Evolutionary conservation across 2,888 invertebrate species (phyloP).

Genomic region (Chaetogeoica ovagalla): DNA sequence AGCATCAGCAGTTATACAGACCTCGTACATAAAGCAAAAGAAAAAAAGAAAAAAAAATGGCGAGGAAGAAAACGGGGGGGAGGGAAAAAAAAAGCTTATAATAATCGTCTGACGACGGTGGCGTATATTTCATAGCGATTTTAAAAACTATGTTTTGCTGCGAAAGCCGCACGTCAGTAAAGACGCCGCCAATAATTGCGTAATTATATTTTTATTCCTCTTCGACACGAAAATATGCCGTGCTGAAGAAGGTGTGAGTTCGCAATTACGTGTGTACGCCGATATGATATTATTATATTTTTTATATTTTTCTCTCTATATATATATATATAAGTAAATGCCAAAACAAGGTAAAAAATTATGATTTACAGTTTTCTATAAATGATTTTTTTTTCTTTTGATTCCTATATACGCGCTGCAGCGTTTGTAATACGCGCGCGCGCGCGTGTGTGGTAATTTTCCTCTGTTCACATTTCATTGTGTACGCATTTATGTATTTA

Average conservation of each 20-base stretch:
- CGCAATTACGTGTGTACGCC: constrained; percentile 27
- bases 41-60: too few species aligned
- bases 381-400: not conserved
- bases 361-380: constrained; percentile 48
- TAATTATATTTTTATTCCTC: constrained; percentile 44
- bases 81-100: not conserved
- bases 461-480: constrained; percentile 11
- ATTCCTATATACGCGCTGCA: not conserved
- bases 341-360: constrained; percentile 38
- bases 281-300: constrained; percentile 8
- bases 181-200: constrained; percentile 51
- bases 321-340: not conserved
- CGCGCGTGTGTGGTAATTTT: not conserved
- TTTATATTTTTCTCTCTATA: constrained; percentile 1
- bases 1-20: not conserved
- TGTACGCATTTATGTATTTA: not conserved
- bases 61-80: too few species aligned
- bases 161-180: constrained; percentile 41
- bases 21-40: not conserved
- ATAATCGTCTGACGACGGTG: constrained; percentile 28
- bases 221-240: constrained; percentile 13
- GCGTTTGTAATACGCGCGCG: not conserved
- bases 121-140: constrained; percentile 37
- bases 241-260: constrained; percentile 41
- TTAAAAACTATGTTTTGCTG: constrained; percentile 49